phyloP scores from a whole-genome alignment of 35 echinoderm and acorn worm species.

The Lytechinus variegatus region DNA sequence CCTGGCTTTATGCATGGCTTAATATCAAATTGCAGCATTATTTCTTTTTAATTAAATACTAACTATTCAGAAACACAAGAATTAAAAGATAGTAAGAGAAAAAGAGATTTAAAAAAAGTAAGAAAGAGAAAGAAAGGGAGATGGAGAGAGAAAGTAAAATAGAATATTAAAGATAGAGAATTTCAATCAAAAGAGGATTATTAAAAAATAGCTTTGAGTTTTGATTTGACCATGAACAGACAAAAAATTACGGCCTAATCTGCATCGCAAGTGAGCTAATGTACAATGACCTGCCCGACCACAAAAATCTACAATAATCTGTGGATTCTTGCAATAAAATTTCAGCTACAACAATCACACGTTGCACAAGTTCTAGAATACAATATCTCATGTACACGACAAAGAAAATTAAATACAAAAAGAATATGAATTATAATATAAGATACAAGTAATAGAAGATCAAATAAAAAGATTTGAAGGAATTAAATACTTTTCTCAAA shows the following conservation, averaged over 20 bases:
- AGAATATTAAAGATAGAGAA: background rate
- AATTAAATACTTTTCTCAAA: constrained; percentile 20
- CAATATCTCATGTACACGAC: background rate
- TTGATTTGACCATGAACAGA: background rate
- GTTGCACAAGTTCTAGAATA: constrained; percentile 40
- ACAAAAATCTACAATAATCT: background rate
- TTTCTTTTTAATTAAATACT: background rate
- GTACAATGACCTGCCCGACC: background rate
- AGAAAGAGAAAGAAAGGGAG: background rate
- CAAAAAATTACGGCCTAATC: background rate
- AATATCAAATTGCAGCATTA: background rate
- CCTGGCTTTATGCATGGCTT: background rate
- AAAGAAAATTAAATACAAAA: background rate
- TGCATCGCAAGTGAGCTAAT: background rate
- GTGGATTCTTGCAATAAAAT: background rate
- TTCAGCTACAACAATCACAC: constrained; percentile 7
- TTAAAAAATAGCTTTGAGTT: background rate
- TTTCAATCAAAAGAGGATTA: no score
- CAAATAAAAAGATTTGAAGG: constrained; percentile 20
- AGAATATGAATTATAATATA: constrained; percentile 34
- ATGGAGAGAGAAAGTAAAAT: background rate
- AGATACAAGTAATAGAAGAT: background rate
- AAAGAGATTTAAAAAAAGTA: background rate
- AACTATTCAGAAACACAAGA: background rate
- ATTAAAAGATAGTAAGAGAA: background rate